A percentile compares a stretch with the other conserved stretches of the same genome.
These are phyloP conservation scores for Masnerella sp. DNA, from an alignment of 2,888 invertebrate species.

Conservation along the genomic window DNA sequence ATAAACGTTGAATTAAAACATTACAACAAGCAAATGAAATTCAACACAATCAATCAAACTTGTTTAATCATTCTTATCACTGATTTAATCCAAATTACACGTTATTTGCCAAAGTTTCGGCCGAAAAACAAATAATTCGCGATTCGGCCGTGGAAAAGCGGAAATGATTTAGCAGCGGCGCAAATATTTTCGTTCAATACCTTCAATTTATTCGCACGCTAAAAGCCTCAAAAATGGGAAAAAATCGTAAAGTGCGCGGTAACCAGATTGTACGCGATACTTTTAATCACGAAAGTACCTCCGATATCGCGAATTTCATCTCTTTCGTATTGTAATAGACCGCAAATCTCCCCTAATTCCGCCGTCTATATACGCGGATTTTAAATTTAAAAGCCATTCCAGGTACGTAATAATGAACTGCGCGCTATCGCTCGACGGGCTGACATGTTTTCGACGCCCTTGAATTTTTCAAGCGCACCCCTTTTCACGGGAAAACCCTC, in stretches of 20 bases:
- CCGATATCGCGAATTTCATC: slow-evolving; percentile 31
- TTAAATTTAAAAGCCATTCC: slow-evolving; percentile 53
- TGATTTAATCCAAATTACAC: no score
- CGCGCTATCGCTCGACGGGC: slow-evolving; percentile 19
- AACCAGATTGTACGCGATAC: slow-evolving; percentile 27
- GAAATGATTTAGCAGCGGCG: background rate
- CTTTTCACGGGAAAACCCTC: slow-evolving; percentile 18
- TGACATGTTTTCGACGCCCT: slow-evolving; percentile 50
- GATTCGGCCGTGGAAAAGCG: background rate
- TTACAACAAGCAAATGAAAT: no score
- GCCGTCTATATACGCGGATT: slow-evolving; percentile 29
- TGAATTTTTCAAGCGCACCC: slow-evolving; percentile 48
- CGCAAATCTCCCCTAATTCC: slow-evolving; percentile 46
- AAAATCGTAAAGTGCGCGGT: slow-evolving; percentile 31
- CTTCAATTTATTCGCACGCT: slow-evolving; percentile 1
- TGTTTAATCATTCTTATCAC: no score
- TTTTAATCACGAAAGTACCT: slow-evolving; percentile 51
- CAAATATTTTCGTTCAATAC: slow-evolving; percentile 14
- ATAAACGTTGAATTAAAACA: no score
- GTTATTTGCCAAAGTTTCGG: no score
- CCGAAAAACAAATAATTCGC: no score
- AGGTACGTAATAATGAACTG: slow-evolving; percentile 49
- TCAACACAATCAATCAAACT: no score
- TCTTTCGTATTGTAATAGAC: slow-evolving; percentile 46
- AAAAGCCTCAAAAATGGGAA: slow-evolving; percentile 22